Conservation (phyloP, 2,113 vertebrate genomes). For the Sardina pilchardus region DNA sequence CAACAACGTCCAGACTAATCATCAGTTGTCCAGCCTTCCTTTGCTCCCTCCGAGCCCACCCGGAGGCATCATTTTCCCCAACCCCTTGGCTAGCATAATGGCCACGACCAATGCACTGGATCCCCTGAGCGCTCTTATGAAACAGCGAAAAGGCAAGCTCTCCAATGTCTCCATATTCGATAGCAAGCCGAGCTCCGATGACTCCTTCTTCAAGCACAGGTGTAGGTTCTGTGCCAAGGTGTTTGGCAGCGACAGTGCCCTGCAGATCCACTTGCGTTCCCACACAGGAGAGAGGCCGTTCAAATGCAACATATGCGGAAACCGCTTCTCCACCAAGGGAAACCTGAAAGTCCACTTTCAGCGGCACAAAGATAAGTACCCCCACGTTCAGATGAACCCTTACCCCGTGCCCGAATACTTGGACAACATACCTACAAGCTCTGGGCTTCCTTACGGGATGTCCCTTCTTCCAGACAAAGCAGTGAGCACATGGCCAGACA, state of each 20-base stretch:
- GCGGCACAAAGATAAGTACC: constrained; percentile 97
- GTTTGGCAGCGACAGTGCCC: constrained; percentile 97
- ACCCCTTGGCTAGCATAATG: constrained; percentile 91
- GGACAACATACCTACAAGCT: constrained; percentile 94
- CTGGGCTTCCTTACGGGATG: constrained; percentile 97
- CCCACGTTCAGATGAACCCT: constrained; percentile 98
- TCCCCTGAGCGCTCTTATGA: constrained; percentile 89
- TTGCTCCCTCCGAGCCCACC: constrained; percentile 95
- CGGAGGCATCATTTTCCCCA: constrained; percentile 93
- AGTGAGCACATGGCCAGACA: constrained; percentile 90
- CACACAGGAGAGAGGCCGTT: constrained; percentile 97
- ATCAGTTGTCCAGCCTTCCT: constrained; percentile 81
- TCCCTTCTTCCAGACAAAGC: constrained; percentile 90
- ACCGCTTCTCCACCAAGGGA: constrained; percentile 98
- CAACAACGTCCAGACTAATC: constrained; percentile 62
- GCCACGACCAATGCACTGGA: constrained; percentile 91
- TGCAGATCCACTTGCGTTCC: constrained; percentile 97
- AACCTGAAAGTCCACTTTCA: constrained; percentile 99
- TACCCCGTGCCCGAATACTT: constrained; percentile 98
- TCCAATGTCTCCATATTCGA: constrained; percentile 88
- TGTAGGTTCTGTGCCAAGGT: constrained; percentile 99
- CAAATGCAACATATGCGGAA: constrained; percentile 98
- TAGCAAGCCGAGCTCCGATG: constrained; percentile 86
- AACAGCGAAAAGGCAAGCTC: constrained; percentile 90
- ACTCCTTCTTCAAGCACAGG: constrained; percentile 98